Base-by-base conservation (phyloP, 2,797 vertebrate genomes). In the Avahi laniger region DNA sequence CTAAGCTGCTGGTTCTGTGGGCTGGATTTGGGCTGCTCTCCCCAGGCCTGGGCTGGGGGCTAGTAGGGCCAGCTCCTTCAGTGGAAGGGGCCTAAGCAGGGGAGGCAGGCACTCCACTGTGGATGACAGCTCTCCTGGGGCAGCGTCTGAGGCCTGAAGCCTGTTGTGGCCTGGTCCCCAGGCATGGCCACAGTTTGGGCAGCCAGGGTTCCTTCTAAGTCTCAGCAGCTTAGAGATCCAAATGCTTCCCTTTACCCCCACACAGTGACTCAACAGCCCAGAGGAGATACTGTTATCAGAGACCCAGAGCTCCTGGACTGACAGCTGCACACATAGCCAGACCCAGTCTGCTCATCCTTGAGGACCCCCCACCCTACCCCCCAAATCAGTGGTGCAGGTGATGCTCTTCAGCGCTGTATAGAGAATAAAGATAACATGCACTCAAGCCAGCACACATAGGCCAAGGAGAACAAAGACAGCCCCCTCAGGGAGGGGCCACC, bases 391-490 rank as follows among this genome's bases (percentile, higher is more conserved):
- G 97, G 97, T 96, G 95, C 95, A 97, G 97, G 96, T 93, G 96
- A 97, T 48, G 83, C 96, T 97, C 97, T 96, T 97, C 89, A 97
- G 95, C 52, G 17, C 91, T 82, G 89, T 81, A 96, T 81, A 98
- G 97, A 96, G 98, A 98, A 97, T 89, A 97, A 94, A 97, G 97
- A 97, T 97, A 96, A 97, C 98, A 98, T 98, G 98, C 98, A 98
- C 97, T 97, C 80, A 93, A 96, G 95, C 97, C 97, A 98, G 97
- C 82, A 97, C 69, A 94, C 92, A 97, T 52, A 98, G 96, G 97
- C 95, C 96, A 94, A 96, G 95, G 41, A 82, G 94, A 94, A 96
- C 95, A 96, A 97, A 97, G 73, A 94, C 94, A 97, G 97, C 50
- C 97, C 95, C 98, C 57, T 92, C 57, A 92, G 96, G 96, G 97